Evolutionary conservation across 2,797 vertebrate genomes (phyloP), one percentile per base, ranked within the genome.

Genomic region (Falco biarmicus): DNA sequence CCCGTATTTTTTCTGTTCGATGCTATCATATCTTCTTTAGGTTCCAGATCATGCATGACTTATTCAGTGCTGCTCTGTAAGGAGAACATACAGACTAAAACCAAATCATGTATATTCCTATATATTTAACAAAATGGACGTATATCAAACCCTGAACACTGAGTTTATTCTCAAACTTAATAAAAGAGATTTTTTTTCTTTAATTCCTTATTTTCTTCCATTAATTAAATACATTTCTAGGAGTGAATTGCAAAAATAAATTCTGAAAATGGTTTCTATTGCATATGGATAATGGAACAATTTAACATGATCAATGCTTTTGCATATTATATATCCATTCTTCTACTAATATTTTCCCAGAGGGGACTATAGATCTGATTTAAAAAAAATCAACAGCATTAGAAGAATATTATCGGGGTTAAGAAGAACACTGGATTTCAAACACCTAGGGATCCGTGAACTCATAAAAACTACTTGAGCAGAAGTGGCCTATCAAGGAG

Each of bases 161-260:
- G 20, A 64, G 14, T 84, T 94, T 53, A 70, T 81, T 91, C 21
- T 87, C 37, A 10, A 57, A 63, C 10, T 91, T 92, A 34, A 47
- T 65, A 50, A 86, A n/a, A 78, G 5, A 76, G 28, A 15, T 1
- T 7, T 54, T 92, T 79, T 48, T 26, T 10, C 39, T 91, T 71
- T 77, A 73, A 87, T 78, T 50, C 22, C 22, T 73, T 87, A 51
- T 94, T 92, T 95, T 93, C 48, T 71, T 1, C 73, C 31, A 45
- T 31, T 89, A 87, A 95, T 85, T 32, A 88, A 89, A 93, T 70
- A 61, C 8, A 60, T 91, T 87, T 84, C 57, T 64, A 81, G 39
- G 39, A 92, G 8, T 51, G 31, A 91, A 81, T 47, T 5, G 1
- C 21, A 75, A 71, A 85, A 94, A 71, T 66, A 3, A 77, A 70